phyloP scores from a whole-genome alignment of 2,888 invertebrate species.

The Mythimna vitellina region DNA sequence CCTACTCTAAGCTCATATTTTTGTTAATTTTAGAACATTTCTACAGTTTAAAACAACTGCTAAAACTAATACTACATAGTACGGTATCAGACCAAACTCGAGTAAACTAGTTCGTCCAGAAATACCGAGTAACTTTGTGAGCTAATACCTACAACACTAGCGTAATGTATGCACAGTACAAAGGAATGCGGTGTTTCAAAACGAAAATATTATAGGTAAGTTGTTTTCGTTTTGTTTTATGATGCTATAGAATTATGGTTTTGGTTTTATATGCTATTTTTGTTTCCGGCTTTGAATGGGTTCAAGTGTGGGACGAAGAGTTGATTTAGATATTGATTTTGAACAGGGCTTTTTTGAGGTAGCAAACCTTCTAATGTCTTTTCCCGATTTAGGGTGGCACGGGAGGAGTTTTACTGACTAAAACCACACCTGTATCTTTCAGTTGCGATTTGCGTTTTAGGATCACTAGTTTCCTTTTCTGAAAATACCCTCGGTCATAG shows the following conservation, averaged over 20 bases:
- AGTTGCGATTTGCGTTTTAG: too few relatives aligned
- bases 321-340: background rate
- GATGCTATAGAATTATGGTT: slow-evolving; percentile 16
- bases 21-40: too few relatives aligned
- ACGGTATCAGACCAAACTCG: slow-evolving; percentile 11
- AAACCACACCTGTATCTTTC: too few relatives aligned
- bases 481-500: too few relatives aligned
- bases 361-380: too few relatives aligned
- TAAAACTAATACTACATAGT: background rate
- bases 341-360: too few relatives aligned
- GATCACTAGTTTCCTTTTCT: too few relatives aligned
- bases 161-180: slow-evolving; percentile 24
- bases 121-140: slow-evolving; percentile 29
- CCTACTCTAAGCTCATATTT: background rate
- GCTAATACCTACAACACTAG: slow-evolving; percentile 42
- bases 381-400: too few relatives aligned
- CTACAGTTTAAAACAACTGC: background rate
- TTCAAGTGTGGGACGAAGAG: background rate
- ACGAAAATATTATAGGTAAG: slow-evolving; percentile 47
- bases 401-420: too few relatives aligned
- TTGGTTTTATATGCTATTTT: background rate
- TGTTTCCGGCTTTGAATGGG: background rate
- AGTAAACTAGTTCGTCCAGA: slow-evolving; percentile 36
- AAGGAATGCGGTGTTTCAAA: slow-evolving; percentile 36
- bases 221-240: slow-evolving; percentile 22